phyloP scores from a whole-genome alignment of 2,888 invertebrate species.

The Drosophila borborema region DNA sequence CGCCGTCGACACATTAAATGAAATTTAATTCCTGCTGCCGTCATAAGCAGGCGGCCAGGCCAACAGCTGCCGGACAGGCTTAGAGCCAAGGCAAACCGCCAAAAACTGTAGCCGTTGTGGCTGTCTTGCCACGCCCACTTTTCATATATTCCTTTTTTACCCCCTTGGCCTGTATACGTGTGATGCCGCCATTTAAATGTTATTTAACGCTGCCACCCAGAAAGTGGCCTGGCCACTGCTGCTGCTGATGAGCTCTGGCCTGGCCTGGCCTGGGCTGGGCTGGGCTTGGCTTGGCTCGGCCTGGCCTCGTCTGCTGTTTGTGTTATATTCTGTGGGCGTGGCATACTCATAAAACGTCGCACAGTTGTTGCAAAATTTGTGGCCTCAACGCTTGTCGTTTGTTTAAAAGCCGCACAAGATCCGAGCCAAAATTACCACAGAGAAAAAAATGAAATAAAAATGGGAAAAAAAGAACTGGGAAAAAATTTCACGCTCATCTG shows the following conservation, averaged over 20 bases:
- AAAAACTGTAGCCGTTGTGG: conserved; percentile 58
- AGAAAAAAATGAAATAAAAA: not conserved
- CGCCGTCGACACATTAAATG: conserved; percentile 73
- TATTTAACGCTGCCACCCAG: conserved; percentile 70
- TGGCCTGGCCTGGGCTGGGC: not conserved
- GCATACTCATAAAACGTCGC: conserved; percentile 67
- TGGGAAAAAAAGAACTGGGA: no score
- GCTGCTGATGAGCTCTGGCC: conserved; percentile 2
- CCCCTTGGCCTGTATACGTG: conserved; percentile 55
- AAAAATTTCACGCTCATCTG: conserved; percentile 77
- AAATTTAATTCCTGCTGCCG: conserved; percentile 78
- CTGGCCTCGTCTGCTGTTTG: conserved; percentile 16
- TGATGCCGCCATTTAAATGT: conserved; percentile 73
- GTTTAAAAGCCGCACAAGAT: conserved; percentile 57
- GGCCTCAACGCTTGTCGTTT: conserved; percentile 51
- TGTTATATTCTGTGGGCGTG: conserved; percentile 32
- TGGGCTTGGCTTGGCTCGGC: not conserved
- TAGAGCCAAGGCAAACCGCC: conserved; percentile 54
- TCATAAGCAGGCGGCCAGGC: conserved; percentile 66
- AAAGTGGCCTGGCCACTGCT: conserved; percentile 44
- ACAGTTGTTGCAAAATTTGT: conserved; percentile 72
- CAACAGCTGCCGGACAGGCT: conserved; percentile 67
- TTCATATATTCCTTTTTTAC: not conserved
- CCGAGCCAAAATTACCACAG: conserved; percentile 35
- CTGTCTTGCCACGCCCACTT: conserved; percentile 45